phyloP scores from a whole-genome alignment of 2,888 invertebrate genomes.

The Choristoneura rosaceana region DNA sequence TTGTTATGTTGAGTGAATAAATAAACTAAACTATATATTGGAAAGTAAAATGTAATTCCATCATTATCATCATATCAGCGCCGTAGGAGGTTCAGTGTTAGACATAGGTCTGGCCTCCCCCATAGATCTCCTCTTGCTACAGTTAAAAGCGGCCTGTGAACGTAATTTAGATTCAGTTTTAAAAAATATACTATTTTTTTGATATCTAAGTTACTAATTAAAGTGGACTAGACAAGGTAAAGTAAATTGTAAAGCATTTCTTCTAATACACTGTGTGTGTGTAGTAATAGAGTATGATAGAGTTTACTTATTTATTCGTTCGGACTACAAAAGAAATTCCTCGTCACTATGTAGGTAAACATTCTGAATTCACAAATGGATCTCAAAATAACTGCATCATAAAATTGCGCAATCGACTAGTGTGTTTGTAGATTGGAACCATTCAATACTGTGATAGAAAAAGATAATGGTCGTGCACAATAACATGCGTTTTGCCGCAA shows the following conservation, averaged over 20 bases:
- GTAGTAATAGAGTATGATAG: not conserved
- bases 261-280: not conserved
- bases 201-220: too few species aligned
- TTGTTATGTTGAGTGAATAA: too few species aligned
- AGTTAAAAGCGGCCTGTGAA: too few species aligned
- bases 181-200: too few species aligned
- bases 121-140: too few species aligned
- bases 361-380: slow-evolving; percentile 1
- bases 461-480: not conserved
- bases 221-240: too few species aligned
- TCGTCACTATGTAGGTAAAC: slow-evolving; percentile 7
- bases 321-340: not conserved
- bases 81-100: too few species aligned
- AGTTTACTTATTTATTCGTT: not conserved
- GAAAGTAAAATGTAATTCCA: too few species aligned
- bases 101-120: too few species aligned
- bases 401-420: slow-evolving; percentile 9
- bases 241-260: not conserved
- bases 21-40: too few species aligned
- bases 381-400: slow-evolving; percentile 17
- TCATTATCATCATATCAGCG: too few species aligned
- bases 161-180: too few species aligned
- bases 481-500: not conserved
- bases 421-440: slow-evolving; percentile 6
- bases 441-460: slow-evolving; percentile 14